Evolutionary conservation across 2,888 invertebrate species (phyloP).

Genomic region (Amphipyra tragopoginis): DNA sequence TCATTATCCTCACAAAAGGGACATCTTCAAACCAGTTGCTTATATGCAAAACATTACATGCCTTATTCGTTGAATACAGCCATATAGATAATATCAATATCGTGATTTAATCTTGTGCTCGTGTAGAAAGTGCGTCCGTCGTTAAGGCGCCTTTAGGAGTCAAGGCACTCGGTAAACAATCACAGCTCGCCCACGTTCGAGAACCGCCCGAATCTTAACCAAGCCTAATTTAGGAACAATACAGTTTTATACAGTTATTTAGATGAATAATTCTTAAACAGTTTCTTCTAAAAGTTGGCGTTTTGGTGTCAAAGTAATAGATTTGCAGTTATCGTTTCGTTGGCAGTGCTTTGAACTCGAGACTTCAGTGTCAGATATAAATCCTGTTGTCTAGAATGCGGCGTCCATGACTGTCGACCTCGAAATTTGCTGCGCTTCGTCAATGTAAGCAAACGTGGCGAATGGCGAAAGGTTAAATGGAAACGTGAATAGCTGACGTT

Average conservation of each 20-base stretch:
- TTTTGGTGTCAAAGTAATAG: slow-evolving; percentile 22
- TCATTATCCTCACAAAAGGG: slow-evolving; percentile 13
- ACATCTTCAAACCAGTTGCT: slow-evolving; percentile 23
- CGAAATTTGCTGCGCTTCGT: slow-evolving; percentile 60
- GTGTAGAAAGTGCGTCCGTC: slow-evolving; percentile 68
- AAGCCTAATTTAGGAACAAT: slow-evolving; percentile 72
- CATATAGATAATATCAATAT: slow-evolving; percentile 55
- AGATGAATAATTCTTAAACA: slow-evolving; percentile 17
- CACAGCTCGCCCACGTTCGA: slow-evolving; percentile 64
- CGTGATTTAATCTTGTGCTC: slow-evolving; percentile 61
- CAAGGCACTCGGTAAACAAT: slow-evolving; percentile 62
- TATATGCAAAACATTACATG: slow-evolving; percentile 33
- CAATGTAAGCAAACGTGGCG: slow-evolving; percentile 57
- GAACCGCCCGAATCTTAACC: slow-evolving; percentile 58
- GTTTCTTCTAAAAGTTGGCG: neutral
- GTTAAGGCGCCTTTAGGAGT: slow-evolving; percentile 58
- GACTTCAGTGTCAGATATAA: slow-evolving; percentile 23
- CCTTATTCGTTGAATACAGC: slow-evolving; percentile 34
- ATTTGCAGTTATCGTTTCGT: slow-evolving; percentile 19
- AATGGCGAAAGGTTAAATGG: slow-evolving; percentile 60
- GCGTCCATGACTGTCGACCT: slow-evolving; percentile 57
- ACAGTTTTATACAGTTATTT: slow-evolving; percentile 60
- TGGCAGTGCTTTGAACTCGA: slow-evolving; percentile 39
- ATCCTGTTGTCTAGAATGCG: slow-evolving; percentile 33
- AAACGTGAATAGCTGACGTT: slow-evolving; percentile 56